Percentiles rank a stretch among this genome's conserved stretches.
Evolutionary conservation across 1,140 invertebrate species (phyloP).

Genomic region (Eueides isabella): DNA sequence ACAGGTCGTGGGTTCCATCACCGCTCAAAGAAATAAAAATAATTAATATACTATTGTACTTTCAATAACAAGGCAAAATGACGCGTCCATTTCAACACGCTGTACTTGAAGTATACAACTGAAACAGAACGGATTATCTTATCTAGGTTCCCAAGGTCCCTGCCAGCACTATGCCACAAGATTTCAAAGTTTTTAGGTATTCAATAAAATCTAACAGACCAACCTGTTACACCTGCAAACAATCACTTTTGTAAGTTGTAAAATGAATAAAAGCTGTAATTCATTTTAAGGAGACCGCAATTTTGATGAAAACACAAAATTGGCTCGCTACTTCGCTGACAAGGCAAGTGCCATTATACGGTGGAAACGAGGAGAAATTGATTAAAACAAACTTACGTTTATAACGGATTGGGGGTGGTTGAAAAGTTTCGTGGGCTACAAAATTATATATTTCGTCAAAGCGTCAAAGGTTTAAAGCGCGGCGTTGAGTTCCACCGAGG

Average conservation of each 20-base stretch:
- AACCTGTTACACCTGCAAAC: slow-evolving; percentile 11
- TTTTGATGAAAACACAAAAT: slow-evolving; percentile 10
- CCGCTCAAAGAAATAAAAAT: too few relatives aligned
- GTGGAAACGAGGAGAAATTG: slow-evolving; percentile 6
- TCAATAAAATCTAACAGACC: background rate
- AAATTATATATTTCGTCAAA: background rate
- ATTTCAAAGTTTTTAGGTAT: background rate
- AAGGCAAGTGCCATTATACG: background rate
- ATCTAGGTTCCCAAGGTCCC: too few relatives aligned
- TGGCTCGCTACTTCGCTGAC: slow-evolving; percentile 5
- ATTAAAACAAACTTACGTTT: slow-evolving; percentile 1
- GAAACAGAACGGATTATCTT: too few relatives aligned
- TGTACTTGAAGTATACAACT: too few relatives aligned
- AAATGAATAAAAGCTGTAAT: slow-evolving; percentile 11
- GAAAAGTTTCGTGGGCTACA: background rate
- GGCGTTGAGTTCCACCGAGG: background rate
- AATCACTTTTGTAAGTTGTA: slow-evolving; percentile 6
- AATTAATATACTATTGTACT: too few relatives aligned
- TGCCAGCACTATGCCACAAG: background rate
- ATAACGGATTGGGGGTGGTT: background rate
- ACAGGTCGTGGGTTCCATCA: too few relatives aligned
- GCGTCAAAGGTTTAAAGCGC: background rate
- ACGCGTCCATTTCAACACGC: too few relatives aligned
- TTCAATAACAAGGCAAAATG: too few relatives aligned
- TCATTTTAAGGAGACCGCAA: slow-evolving; percentile 7